These are phyloP conservation scores for Polyommatus iphigenia DNA, from an alignment of 2,888 invertebrate species.

Conservation along the genomic window DNA sequence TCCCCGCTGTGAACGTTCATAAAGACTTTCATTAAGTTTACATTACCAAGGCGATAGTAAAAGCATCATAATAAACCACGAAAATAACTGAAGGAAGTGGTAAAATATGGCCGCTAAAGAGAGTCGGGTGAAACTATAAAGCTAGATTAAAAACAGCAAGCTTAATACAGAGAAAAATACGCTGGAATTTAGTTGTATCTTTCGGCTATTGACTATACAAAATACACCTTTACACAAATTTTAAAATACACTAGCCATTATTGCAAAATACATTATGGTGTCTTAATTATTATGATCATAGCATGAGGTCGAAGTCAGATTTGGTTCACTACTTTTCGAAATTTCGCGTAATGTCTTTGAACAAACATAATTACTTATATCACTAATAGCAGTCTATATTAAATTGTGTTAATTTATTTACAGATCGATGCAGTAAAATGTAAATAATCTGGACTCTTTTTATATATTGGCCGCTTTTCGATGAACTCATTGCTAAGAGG, in stretches of 20 bases:
- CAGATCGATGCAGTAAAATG: not conserved
- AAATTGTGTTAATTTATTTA: not conserved
- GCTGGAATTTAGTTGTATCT: not conserved
- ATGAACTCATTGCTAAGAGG: not conserved
- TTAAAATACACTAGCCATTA: too few species aligned
- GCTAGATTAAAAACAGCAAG: not conserved
- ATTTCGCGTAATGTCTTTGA: too few species aligned
- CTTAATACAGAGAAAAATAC: not conserved
- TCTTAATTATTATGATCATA: too few species aligned
- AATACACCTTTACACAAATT: too few species aligned
- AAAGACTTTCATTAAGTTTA: slow-evolving; percentile 40
- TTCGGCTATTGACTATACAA: too few species aligned
- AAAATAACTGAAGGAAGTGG: not conserved
- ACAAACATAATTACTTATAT: too few species aligned
- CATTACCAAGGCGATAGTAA: slow-evolving; percentile 27
- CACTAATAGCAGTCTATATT: too few species aligned
- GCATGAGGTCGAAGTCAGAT: too few species aligned
- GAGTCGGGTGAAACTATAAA: not conserved
- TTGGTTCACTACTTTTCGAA: too few species aligned
- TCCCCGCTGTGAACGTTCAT: slow-evolving; percentile 39
- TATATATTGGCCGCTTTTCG: not conserved
- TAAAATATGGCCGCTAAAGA: not conserved
- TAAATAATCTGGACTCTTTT: not conserved
- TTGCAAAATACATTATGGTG: too few species aligned
- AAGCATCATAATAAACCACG: not conserved